Conservation (phyloP, 1,140 invertebrate species). For the Bombyx mori region ASM3026992v2 NC_085110.1:9896001-9896500, state of each 20-base stretch:
- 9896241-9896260: constrained; percentile 84
- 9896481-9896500: constrained; percentile 74
- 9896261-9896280: constrained; percentile 89
- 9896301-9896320: constrained; percentile 78
- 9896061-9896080: too few relatives aligned
- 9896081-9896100: too few relatives aligned
- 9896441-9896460: constrained; percentile 8
- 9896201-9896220: constrained; percentile 63
- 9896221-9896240: constrained; percentile 84
- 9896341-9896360: constrained; percentile 36
- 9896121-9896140: too few relatives aligned
- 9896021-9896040: too few relatives aligned
- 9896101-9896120: too few relatives aligned
- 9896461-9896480: constrained; percentile 78
- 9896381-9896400: not conserved
- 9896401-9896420: not conserved
- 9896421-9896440: not conserved
- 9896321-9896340: constrained; percentile 89
- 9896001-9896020: too few relatives aligned
- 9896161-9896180: constrained; percentile 11
- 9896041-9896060: too few relatives aligned
- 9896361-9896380: constrained; percentile 50
- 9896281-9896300: constrained; percentile 78
- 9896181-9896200: constrained; percentile 46
- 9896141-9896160: too few relatives aligned